phyloP scores from a whole-genome alignment of 2,113 vertebrate genomes.

The Silurus asotus region DNA sequence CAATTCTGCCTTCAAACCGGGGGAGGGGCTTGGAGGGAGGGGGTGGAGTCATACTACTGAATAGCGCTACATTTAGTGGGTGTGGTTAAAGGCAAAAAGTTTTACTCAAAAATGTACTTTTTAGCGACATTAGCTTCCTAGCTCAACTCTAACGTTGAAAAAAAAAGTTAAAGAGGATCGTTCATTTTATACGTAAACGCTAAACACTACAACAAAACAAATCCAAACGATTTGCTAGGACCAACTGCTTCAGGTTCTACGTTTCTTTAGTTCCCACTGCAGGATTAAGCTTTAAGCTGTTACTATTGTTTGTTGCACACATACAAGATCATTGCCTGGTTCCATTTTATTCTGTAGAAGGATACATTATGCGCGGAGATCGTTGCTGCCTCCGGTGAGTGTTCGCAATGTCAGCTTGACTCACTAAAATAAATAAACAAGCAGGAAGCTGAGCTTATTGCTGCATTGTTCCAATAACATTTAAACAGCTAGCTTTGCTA shows the following conservation, averaged over 20 bases:
- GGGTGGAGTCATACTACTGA: not conserved
- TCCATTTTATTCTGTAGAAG: not conserved
- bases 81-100: not conserved
- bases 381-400: not conserved
- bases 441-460: not conserved
- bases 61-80: not conserved
- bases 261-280: not conserved
- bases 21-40: not conserved
- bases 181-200: not conserved
- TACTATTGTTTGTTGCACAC: not conserved
- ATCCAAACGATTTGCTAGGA: not conserved
- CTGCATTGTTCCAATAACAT: not conserved
- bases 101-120: not conserved
- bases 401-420: not conserved
- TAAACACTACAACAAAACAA: not conserved
- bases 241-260: no score
- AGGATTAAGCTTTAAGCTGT: not conserved
- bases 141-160: not conserved
- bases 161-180: not conserved
- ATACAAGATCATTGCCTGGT: not conserved
- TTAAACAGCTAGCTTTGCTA: not conserved
- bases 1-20: not conserved
- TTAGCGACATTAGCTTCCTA: not conserved
- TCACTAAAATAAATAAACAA: not conserved
- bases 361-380: not conserved